phyloP scores from a whole-genome alignment of 2,113 vertebrate genomes.

The Calyptomena viridis region DNA sequence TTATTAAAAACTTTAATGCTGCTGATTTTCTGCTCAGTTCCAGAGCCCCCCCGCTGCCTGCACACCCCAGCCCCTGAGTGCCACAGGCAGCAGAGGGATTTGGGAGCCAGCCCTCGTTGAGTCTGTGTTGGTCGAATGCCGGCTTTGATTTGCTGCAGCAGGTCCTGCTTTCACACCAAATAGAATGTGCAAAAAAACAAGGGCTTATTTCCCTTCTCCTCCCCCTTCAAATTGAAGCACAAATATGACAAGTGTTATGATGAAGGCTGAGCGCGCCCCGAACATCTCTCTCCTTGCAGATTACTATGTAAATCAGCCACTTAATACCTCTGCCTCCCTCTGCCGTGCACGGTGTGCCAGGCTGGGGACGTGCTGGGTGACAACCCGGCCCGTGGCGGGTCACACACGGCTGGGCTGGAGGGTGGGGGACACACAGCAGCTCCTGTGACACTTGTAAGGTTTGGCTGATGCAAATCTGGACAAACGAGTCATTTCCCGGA shows the following conservation, averaged over 20 bases:
- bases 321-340: background rate
- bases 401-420: fast-evolving
- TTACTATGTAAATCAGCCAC: background rate
- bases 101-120: fast-evolving
- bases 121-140: background rate
- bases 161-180: background rate
- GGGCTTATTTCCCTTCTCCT: background rate
- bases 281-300: background rate
- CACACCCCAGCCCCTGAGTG: background rate
- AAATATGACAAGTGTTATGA: background rate
- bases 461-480: background rate
- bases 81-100: background rate
- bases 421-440: fast-evolving
- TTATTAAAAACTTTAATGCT: background rate
- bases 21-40: background rate
- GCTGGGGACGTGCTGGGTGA: background rate
- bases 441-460: fast-evolving
- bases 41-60: background rate
- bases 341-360: fast-evolving
- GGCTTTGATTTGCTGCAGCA: background rate
- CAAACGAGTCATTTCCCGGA: fast-evolving
- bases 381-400: background rate
- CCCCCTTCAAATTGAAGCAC: background rate
- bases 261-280: background rate
- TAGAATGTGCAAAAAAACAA: fast-evolving